Percentiles rank a stretch among this genome's conserved stretches.
These are phyloP conservation scores for Parazoanthus swiftii DNA, from an alignment of 92 coral and sea anemone genomes.

Conservation along the genomic window DNA sequence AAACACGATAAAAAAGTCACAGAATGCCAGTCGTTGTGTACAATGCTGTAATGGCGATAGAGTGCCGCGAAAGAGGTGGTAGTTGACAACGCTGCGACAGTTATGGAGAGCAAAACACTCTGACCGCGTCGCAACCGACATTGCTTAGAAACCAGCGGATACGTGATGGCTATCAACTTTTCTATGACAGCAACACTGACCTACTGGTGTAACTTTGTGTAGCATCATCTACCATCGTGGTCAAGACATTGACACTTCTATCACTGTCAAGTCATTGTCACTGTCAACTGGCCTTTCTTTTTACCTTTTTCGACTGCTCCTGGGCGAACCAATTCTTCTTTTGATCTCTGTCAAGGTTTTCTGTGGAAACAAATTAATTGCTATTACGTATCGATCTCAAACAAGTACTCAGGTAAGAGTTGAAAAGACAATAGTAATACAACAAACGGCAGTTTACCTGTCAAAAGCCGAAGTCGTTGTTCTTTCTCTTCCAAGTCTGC, in stretches of 20 bases:
- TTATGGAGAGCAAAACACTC: no score
- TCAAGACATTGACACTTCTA: not conserved
- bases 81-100: no score
- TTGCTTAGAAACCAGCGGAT: no score
- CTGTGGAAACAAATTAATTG: constrained; percentile 32
- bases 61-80: no score
- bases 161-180: no score
- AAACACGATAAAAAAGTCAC: no score
- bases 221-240: not conserved
- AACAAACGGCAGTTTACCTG: constrained; percentile 57
- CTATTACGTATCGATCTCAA: not conserved
- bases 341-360: constrained; percentile 92
- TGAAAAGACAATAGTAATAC: not conserved
- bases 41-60: no score
- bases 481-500: constrained; percentile 93
- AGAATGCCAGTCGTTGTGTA: no score
- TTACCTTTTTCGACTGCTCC: constrained; percentile 95
- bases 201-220: not conserved
- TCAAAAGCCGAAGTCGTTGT: constrained; percentile 71
- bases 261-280: no score
- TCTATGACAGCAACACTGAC: no score
- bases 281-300: not conserved
- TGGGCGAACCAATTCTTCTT: constrained; percentile 83
- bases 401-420: not conserved
- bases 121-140: no score